Percentiles rank a stretch among this genome's conserved stretches.
These are phyloP conservation scores for Cepaea hortensis DNA, from an alignment of 2,888 invertebrate genomes.

Conservation along the genomic window DNA sequence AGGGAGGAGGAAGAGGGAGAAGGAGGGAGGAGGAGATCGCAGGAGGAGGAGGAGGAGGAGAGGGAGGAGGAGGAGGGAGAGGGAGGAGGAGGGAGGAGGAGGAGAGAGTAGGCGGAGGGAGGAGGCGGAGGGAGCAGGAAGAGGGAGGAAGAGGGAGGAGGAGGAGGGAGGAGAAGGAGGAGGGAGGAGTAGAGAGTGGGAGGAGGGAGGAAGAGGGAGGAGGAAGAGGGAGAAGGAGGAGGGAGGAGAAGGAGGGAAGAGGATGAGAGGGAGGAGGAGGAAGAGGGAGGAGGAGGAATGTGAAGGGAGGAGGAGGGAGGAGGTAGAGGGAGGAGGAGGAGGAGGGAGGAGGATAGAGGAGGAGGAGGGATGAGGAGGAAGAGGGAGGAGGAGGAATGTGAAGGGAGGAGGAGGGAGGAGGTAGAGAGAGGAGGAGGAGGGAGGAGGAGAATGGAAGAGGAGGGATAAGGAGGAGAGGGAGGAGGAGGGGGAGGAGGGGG, in stretches of 20 bases:
- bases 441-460: no score
- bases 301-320: not conserved
- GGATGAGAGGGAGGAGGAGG: no score
- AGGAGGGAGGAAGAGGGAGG: no score
- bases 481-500: not conserved
- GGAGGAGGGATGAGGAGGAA: no score
- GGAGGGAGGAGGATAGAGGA: not conserved
- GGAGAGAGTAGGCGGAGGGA: no score
- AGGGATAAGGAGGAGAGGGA: no score
- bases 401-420: no score
- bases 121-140: no score
- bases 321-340: not conserved
- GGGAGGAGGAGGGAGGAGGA: not conserved
- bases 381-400: no score
- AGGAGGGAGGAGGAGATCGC: not conserved
- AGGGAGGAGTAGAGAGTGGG: no score
- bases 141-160: not conserved
- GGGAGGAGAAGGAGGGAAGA: not conserved
- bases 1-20: not conserved
- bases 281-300: no score
- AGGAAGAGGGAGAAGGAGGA: not conserved
- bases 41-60: not conserved
- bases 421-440: no score
- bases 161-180: not conserved
- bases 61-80: not conserved